These are phyloP conservation scores for Uropsilus gracilis DNA, from an alignment of 2,113 vertebrate species.

Conservation along the genomic window DNA sequence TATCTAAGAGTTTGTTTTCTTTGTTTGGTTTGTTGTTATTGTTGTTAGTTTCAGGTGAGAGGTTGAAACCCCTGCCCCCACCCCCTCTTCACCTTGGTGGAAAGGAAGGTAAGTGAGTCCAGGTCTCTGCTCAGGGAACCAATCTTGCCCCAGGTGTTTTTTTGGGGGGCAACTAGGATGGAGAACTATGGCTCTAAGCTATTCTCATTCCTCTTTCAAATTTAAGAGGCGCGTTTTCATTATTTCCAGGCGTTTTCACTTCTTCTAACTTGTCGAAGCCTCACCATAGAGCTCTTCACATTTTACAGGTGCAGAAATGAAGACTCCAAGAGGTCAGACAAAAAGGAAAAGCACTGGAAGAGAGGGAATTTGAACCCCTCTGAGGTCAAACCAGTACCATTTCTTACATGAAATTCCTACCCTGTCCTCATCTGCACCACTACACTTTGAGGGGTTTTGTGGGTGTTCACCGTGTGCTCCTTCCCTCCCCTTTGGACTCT, in stretches of 20 bases:
- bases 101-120: background rate
- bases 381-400: background rate
- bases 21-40: background rate
- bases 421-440: accelerated
- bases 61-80: background rate
- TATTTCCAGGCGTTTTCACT: background rate
- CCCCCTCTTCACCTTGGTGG: background rate
- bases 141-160: background rate
- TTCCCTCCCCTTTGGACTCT: too few relatives aligned
- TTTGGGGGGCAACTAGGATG: background rate
- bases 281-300: background rate
- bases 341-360: background rate
- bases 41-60: background rate
- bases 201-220: background rate
- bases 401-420: background rate
- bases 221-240: background rate
- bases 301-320: background rate
- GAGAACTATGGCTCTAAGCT: background rate
- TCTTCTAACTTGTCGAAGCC: conserved; percentile 22
- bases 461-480: background rate
- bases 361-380: background rate
- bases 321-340: background rate
- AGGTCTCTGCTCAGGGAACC: background rate
- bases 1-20: background rate
- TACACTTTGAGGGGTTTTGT: accelerated